Conservation (phyloP, 2,888 invertebrate species). For the Nomada ferruginata region DNA sequence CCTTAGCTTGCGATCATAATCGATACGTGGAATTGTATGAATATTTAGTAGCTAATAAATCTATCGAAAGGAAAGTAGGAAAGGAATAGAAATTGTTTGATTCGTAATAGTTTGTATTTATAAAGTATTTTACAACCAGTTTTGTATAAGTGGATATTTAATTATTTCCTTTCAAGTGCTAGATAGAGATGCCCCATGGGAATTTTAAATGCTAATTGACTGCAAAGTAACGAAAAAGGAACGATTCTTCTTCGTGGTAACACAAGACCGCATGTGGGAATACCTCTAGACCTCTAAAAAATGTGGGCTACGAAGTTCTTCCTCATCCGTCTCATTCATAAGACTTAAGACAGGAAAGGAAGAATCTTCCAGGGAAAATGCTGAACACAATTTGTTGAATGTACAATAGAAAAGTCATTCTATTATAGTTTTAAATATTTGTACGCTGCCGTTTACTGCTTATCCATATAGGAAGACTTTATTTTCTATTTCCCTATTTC, state of each 20-base stretch:
- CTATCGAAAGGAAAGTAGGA: no score
- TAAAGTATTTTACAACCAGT: no score
- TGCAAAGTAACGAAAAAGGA: neutral
- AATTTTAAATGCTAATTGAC: neutral
- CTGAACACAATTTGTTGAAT: constrained; percentile 2
- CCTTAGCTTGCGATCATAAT: no score
- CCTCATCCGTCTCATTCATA: constrained; percentile 13
- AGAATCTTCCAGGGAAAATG: neutral
- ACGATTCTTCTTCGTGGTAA: constrained; percentile 5
- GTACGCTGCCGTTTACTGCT: neutral
- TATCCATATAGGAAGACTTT: no score
- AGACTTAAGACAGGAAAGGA: constrained; percentile 22
- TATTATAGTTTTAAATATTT: no score
- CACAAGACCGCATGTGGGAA: constrained; percentile 18
- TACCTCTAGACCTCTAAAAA: constrained; percentile 24
- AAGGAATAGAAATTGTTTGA: no score
- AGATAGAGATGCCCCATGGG: no score
- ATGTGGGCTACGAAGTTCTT: constrained; percentile 29
- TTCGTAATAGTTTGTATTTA: no score
- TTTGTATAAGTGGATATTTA: no score
- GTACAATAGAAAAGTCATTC: neutral
- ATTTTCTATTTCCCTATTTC: neutral
- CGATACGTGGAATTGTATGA: no score
- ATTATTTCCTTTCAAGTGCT: neutral
- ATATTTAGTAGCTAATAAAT: no score